Evolutionary conservation across 2,888 invertebrate species (phyloP), one percentile per base, ranked within the genome.

Genomic region (Pheosia gnoma): DNA sequence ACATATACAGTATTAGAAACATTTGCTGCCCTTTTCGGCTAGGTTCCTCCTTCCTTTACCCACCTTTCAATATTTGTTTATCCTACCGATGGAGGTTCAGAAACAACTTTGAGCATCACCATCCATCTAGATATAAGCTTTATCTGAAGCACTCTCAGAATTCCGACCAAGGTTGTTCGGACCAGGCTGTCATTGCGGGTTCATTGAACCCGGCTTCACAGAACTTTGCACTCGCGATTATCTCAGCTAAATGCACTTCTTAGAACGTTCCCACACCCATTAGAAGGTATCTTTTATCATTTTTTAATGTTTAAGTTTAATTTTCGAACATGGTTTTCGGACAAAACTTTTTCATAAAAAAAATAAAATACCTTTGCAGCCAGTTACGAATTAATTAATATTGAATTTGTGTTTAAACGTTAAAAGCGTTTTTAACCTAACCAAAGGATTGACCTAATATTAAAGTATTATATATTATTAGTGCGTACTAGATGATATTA

Each of bases 181-280:
- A 4, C 11, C 47, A 13, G 59, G 57, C 67, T 68, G 79, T 75
- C 81, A 75, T 81, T 81, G 79, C 62, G 61, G 68, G 79, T 75
- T 72, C 72, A 70, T 72, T 79, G 70, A 25, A 76, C 80, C 78
- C 67, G 59, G 39, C 62, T 79, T 79, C 76, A 72, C 58, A 73
- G 80, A 79, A 80, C 59, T 60, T 43, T 59, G 59, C 63, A 70
- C 55, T 25, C 41, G 59, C 66, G 66, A 67, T 74, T 74, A 61
- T 62, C 61, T 65, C 65, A 57, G 53, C 55, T 59, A 53, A 62
- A 59, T 69, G 45, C 61, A 56, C 13, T 77, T 75, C 73, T 62
- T 11, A 13, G 74, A 69, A 77, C 53, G 10, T 55, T 62, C n/a
- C 51, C 53, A 58, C 56, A 61, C 13, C 37, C 60, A 58, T 59